Conservation (phyloP, 2,888 invertebrate genomes). For the Lottia gigantea region DNA sequence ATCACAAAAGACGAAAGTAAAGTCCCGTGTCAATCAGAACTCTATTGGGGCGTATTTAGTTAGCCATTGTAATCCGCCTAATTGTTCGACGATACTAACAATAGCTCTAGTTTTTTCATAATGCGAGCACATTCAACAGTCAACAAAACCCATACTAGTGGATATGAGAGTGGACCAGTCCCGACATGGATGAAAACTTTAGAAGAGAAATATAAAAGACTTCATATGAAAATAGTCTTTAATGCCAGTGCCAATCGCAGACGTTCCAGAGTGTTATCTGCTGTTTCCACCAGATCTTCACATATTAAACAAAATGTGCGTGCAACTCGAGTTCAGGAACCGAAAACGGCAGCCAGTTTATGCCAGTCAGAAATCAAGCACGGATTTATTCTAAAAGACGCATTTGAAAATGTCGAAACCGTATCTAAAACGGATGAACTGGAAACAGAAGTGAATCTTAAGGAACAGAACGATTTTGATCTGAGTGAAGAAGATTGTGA, state of each 20-base stretch:
- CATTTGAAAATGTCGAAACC: neutral
- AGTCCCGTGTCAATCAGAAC: neutral
- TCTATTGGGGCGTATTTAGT: too few species aligned
- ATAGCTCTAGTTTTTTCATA: neutral
- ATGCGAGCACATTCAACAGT: constrained; percentile 1
- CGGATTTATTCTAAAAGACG: neutral
- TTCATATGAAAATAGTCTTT: constrained; percentile 51
- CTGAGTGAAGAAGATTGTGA: neutral
- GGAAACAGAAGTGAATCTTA: neutral
- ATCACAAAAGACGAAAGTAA: neutral
- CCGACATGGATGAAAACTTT: constrained; percentile 57
- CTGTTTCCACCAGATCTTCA: neutral
- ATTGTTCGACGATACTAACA: too few species aligned
- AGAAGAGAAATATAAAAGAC: constrained; percentile 53
- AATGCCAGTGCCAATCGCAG: constrained; percentile 16
- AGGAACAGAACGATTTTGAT: neutral
- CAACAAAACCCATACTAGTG: constrained; percentile 2
- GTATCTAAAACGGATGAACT: neutral
- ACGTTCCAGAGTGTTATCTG: neutral
- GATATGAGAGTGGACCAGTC: constrained; percentile 21
- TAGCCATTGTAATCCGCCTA: too few species aligned
- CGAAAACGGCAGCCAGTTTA: neutral
- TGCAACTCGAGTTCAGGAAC: neutral
- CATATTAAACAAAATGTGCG: neutral
- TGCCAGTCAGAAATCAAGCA: neutral